These are phyloP conservation scores for Dorcus parallelipipedus DNA, from an alignment of 2,888 invertebrate species.

Conservation along the genomic window DNA sequence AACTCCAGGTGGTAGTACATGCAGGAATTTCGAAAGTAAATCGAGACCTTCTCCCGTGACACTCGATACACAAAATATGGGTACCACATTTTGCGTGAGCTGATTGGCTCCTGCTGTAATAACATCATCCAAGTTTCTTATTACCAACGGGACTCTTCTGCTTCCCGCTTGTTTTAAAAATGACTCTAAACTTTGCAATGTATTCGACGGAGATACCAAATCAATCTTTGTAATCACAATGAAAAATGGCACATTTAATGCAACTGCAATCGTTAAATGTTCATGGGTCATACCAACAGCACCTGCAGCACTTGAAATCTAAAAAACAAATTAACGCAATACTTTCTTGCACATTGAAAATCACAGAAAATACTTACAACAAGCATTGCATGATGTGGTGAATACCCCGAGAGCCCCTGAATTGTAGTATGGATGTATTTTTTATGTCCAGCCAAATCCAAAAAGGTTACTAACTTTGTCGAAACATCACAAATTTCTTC, in stretches of 20 bases:
- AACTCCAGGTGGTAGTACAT: constrained; percentile 71
- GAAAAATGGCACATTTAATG: constrained; percentile 85
- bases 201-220: constrained; percentile 61
- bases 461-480: constrained; percentile 88
- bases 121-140: constrained; percentile 68
- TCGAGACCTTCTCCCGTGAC: constrained; percentile 84
- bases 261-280: constrained; percentile 80
- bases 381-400: constrained; percentile 87
- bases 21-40: constrained; percentile 79
- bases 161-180: constrained; percentile 66
- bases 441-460: constrained; percentile 94
- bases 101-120: constrained; percentile 71
- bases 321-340: constrained; percentile 24
- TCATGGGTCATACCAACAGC: constrained; percentile 83
- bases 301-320: constrained; percentile 79
- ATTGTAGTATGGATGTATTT: constrained; percentile 95
- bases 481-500: constrained; percentile 93
- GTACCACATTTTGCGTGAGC: constrained; percentile 61
- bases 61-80: constrained; percentile 86
- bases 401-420: constrained; percentile 89
- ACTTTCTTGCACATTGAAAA: neutral
- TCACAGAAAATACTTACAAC: constrained; percentile 57
- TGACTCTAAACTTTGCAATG: constrained; percentile 57
- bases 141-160: constrained; percentile 60
- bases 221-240: constrained; percentile 93